phyloP scores from a whole-genome alignment of 2,113 vertebrate species.

The Fukomys damarensis region DNA sequence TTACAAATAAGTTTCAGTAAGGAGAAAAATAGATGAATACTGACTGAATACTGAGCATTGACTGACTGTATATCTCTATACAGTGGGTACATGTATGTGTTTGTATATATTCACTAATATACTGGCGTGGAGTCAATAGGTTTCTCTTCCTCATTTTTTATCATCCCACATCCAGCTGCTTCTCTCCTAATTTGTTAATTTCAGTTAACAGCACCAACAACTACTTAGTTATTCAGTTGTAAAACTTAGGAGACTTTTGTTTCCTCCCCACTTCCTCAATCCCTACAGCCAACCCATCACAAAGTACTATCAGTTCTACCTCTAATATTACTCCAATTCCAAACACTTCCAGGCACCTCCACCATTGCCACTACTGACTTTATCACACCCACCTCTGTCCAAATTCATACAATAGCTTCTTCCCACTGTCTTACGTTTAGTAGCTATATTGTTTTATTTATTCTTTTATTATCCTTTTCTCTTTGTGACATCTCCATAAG shows the following conservation, averaged over 20 bases:
- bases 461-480: constrained; percentile 11
- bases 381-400: neutral
- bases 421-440: neutral
- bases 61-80: neutral
- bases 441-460: neutral
- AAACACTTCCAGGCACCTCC: neutral
- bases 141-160: constrained; percentile 16
- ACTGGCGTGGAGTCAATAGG: neutral
- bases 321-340: neutral
- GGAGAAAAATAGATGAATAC: neutral
- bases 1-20: neutral
- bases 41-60: neutral
- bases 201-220: neutral
- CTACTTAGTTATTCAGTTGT: neutral
- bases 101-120: neutral
- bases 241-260: neutral
- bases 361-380: neutral
- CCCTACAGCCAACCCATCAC: neutral
- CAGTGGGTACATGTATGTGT: neutral
- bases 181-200: neutral
- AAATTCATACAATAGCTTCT: neutral
- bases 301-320: neutral
- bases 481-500: neutral
- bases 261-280: neutral
- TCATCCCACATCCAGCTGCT: neutral